phyloP scores from a whole-genome alignment of 2,797 vertebrate species.

The Sternotherus odoratus region DNA sequence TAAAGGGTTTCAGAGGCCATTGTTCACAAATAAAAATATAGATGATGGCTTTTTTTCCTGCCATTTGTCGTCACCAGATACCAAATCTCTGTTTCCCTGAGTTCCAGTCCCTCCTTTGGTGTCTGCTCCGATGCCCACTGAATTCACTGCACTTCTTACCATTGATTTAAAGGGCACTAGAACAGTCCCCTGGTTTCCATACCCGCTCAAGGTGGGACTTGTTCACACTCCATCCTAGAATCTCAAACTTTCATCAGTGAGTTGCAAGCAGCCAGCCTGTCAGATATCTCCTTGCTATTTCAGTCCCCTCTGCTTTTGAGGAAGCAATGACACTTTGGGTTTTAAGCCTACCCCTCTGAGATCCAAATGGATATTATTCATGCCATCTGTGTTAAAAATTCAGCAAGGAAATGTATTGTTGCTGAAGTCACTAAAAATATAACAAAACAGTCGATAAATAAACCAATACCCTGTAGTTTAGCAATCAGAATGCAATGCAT shows the following conservation, averaged over 20 bases:
- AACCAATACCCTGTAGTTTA: not conserved
- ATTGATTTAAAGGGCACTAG: not conserved
- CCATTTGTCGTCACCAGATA: not conserved
- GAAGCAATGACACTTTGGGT: not conserved
- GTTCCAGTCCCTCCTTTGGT: not conserved
- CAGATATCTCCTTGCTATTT: not conserved
- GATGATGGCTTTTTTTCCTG: not conserved
- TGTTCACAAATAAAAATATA: no score
- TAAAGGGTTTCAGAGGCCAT: no score
- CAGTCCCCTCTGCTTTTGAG: not conserved
- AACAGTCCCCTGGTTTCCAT: not conserved
- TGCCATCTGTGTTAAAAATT: not conserved
- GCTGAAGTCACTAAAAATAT: not conserved
- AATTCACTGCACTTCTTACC: not conserved
- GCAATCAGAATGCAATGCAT: not conserved
- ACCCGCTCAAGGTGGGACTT: not conserved
- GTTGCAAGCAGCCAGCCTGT: not conserved
- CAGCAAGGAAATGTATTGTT: not conserved
- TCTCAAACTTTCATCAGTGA: not conserved
- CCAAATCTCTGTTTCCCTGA: not conserved
- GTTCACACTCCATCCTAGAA: not conserved
- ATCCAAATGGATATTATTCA: not conserved
- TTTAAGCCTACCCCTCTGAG: not conserved
- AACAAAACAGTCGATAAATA: not conserved
- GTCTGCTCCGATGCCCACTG: not conserved